phyloP scores from a whole-genome alignment of 2,888 invertebrate species.

The Hylaea fasciaria region DNA sequence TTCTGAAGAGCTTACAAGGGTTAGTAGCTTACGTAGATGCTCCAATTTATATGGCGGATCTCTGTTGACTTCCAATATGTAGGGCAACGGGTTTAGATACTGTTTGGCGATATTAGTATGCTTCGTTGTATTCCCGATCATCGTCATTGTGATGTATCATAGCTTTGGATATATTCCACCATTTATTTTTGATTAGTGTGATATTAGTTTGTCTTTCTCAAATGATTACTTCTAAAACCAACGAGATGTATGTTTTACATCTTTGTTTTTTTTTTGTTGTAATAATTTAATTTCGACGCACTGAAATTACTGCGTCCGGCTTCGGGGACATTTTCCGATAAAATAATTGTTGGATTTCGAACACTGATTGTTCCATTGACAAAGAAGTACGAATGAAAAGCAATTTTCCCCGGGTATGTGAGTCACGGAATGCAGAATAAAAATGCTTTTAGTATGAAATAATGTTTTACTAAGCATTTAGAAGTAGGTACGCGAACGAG shows the following conservation, averaged over 20 bases:
- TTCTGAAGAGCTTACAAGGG: conserved; percentile 39
- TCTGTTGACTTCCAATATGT: conserved; percentile 36
- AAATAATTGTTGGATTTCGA: conserved; percentile 17
- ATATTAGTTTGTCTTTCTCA: no score
- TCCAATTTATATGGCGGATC: conserved; percentile 41
- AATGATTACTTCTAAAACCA: no score
- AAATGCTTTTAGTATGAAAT: conserved; percentile 34
- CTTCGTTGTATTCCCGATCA: no score
- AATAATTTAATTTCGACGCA: neutral
- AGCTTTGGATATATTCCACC: no score
- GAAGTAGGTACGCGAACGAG: conserved; percentile 24
- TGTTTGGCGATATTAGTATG: neutral
- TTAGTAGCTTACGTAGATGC: conserved; percentile 44
- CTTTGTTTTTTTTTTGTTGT: neutral
- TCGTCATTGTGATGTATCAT: no score
- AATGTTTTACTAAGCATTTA: conserved; percentile 20
- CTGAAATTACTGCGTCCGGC: neutral
- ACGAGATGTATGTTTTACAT: no score
- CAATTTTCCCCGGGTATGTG: conserved; percentile 15
- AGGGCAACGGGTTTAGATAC: conserved; percentile 7
- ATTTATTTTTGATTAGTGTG: no score
- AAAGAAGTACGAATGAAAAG: conserved; percentile 27
- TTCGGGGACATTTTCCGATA: conserved; percentile 12
- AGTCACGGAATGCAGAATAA: conserved; percentile 18
- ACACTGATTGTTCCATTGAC: conserved; percentile 17